These are phyloP conservation scores for Erithacus rubecula DNA, from an alignment of 2,797 vertebrate genomes.

Conservation along the genomic window DNA sequence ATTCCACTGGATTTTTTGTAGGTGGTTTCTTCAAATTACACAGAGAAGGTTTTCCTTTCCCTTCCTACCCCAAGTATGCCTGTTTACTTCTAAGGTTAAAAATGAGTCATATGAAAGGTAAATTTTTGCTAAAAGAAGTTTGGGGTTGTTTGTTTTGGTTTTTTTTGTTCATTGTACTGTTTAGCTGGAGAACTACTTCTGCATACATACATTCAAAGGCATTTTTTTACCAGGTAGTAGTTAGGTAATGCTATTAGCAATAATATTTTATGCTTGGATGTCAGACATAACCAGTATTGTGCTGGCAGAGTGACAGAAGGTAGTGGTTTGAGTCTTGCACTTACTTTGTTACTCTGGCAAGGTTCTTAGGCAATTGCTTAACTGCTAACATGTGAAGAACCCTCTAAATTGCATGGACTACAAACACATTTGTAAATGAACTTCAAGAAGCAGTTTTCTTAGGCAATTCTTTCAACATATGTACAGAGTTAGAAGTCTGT, in stretches of 20 bases:
- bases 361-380: neutral
- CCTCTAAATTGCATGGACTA: neutral
- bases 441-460: neutral
- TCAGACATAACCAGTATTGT: neutral
- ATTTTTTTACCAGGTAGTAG: neutral
- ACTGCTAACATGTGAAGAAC: neutral
- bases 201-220: neutral
- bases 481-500: neutral
- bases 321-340: neutral
- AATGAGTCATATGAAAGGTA: neutral
- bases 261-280: neutral
- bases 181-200: neutral
- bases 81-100: neutral
- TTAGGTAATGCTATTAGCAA: neutral
- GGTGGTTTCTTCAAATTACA: slow-evolving; percentile 9
- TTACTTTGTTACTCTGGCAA: neutral
- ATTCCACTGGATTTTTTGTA: slow-evolving; percentile 33
- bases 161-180: neutral
- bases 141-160: neutral
- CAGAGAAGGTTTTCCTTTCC: neutral
- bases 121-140: neutral
- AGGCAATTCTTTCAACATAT: neutral
- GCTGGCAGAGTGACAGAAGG: neutral
- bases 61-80: neutral
- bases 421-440: neutral